Base-by-base conservation (phyloP, 2,797 vertebrate genomes). In the Pelochelys cantorii region DNA sequence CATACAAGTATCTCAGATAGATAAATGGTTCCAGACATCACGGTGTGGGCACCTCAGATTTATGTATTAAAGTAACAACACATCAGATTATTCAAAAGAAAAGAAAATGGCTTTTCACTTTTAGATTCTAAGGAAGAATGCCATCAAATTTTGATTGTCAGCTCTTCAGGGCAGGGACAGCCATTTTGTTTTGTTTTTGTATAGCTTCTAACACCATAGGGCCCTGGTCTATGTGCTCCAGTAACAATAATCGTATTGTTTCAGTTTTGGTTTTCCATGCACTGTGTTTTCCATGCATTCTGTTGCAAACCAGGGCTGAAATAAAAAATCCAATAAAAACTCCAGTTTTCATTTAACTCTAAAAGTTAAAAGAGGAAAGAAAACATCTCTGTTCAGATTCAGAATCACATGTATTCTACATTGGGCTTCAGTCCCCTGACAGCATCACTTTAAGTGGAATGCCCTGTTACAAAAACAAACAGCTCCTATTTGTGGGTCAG, bases 271-370 rank as follows among this genome's bases (percentile, higher is more conserved):
- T 79, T 86, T 91, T 81, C 94, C 87, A 55, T 12, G 85, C 83
- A 12, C 60, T 3, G 88, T 3, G 89, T 31, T 82, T 93, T 79
- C 84, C 83, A 85, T 48, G 87, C 86, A 62, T 57, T 71, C 42
- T 48, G 42, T 48, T 48, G 42, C 42, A 48, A 48, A 48, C 77
- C 23, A 37, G 81, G 79, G 62, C 77, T 94, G 91, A 95, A 86
- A 42, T 75, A 48, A 22, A 75, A 7, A 48, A 91, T 83, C 4
- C 3, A 57, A 1, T 34, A 83, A 77, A n/a, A 79, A 81, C 59
- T 94, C 87, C 90, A 92, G 74, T 65, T 94, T 96, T 91, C 31
- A 53, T 95, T 96, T 94, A 84, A 86, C 87, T 95, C 90, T 92
- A 81, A 94, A 91, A 18, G 83, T 55, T 86, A 91, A 87, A 94